Evolutionary conservation across 1,140 invertebrate species (phyloP).

Genomic region (Pachypsylla venusta): DNA sequence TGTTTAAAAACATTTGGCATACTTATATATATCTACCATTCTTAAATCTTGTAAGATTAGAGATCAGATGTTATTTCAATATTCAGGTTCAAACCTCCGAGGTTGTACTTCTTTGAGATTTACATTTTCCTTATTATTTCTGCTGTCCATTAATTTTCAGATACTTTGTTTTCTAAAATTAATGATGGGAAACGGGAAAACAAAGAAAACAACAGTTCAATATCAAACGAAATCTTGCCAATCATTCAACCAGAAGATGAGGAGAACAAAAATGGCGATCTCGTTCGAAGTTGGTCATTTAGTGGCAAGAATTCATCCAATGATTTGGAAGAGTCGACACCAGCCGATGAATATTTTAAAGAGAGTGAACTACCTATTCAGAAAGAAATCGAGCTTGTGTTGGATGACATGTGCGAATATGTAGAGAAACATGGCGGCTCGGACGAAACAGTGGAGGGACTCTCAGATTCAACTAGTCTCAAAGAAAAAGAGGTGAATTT

Average conservation of each 20-base stretch:
- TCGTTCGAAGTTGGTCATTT: constrained; percentile 26
- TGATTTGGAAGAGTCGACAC: constrained; percentile 35
- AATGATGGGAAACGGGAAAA: constrained; percentile 23
- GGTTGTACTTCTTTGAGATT: too few species aligned
- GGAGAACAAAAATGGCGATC: constrained; percentile 15
- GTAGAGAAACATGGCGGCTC: background rate
- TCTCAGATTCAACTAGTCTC: background rate
- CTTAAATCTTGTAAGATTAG: too few species aligned
- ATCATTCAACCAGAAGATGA: background rate
- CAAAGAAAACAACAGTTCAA: constrained; percentile 17
- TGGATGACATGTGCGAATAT: constrained; percentile 14
- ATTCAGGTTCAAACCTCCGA: too few species aligned
- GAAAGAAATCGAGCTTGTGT: constrained; percentile 11
- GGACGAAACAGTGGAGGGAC: constrained; percentile 10
- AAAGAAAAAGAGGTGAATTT: background rate
- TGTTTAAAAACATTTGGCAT: too few species aligned
- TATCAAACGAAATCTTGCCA: constrained; percentile 19
- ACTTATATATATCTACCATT: too few species aligned
- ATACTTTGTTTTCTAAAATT: constrained; percentile 24
- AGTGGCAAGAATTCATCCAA: constrained; percentile 19
- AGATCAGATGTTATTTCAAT: too few species aligned
- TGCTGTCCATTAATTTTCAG: constrained; percentile 14
- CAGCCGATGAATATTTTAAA: constrained; percentile 43
- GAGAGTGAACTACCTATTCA: constrained; percentile 14
- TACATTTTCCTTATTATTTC: too few species aligned